These are phyloP conservation scores for Lasioglossum albipes DNA, from an alignment of 1,140 invertebrate genomes.

Conservation along the genomic window DNA sequence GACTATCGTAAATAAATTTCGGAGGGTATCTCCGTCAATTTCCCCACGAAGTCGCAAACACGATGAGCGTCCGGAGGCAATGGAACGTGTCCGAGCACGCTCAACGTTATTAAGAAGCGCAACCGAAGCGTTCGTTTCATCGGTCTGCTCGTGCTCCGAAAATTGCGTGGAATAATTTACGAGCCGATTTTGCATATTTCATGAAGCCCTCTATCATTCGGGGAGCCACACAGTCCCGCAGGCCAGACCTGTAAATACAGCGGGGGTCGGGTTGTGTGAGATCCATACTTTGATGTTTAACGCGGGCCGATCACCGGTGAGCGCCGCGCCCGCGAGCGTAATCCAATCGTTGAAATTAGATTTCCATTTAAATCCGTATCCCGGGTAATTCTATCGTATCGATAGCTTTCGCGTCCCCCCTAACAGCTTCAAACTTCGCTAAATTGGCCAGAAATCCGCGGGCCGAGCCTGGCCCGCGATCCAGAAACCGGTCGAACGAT, in stretches of 20 bases:
- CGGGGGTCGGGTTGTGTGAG: background rate
- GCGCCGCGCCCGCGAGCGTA: background rate
- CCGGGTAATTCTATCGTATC: conserved; percentile 1
- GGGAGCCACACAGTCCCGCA: no score
- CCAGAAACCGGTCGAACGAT: background rate
- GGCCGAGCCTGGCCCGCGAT: conserved; percentile 44
- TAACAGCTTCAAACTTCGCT: conserved; percentile 14
- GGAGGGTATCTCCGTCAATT: background rate
- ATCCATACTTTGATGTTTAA: conserved; percentile 43
- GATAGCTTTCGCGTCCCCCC: background rate
- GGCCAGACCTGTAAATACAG: background rate
- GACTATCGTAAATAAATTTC: no score
- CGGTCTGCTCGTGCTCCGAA: background rate
- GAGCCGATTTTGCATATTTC: conserved; percentile 29
- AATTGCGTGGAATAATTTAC: conserved; percentile 43
- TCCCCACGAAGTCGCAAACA: background rate
- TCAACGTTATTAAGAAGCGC: conserved; percentile 19
- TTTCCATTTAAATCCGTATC: conserved; percentile 33
- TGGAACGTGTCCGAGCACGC: background rate
- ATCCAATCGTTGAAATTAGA: conserved; percentile 35
- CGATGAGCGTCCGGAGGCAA: background rate
- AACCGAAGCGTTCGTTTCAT: background rate
- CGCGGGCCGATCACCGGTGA: background rate
- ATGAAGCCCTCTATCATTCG: conserved; percentile 6
- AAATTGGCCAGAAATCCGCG: conserved; percentile 67